Evolutionary conservation across 2,888 invertebrate genomes (phyloP), one percentile per base, ranked within the genome.

Genomic region (Lasius platythorax): DNA sequence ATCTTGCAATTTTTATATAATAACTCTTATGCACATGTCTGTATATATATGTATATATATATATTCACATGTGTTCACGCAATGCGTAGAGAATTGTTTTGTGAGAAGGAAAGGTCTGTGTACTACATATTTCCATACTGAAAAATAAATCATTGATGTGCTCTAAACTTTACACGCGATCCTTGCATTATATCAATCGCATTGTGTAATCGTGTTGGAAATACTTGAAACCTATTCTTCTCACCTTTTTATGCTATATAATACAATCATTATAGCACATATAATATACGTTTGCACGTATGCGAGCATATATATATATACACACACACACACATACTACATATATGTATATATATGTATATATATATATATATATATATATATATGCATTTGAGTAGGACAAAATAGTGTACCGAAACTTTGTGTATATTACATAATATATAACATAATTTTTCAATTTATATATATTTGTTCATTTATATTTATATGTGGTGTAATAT

Each of bases 341-440:
- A 33, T 33, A 4, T 33, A 33, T 33, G 4, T 33, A 33, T 33
- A 33, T 33, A 33, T 33, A 33, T 33, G 1, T 33, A 33, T 33
- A 33, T 33, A 37, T 37, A 37, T 37, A 37, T 37, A 37, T 37
- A 4, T 37, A 37, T 37, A 37, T 37, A 4, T 37, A 37, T 37
- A 37, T 37, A 37, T 79, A 66, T 56, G 67, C 30, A 53, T 72
- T 83, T 75, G 75, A 83, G 66, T 85, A 83, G 64, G 82, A 84
- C 46, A 84, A 84, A 84, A 83, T 87, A 85, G 46, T 75, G 73
- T 83, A 78, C 82, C 79, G 66, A 79, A 87, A 82, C 37, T 81
- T 79, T 75, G 79, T 67, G 76, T 87, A 72, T 85, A 88, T 91
- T 87, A 88, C 90, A 89, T 88, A 86, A 85, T 85, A 73, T 83